Evolutionary conservation across 2,113 vertebrate species (phyloP).

Genomic region (Odocoileus hemionus): DNA sequence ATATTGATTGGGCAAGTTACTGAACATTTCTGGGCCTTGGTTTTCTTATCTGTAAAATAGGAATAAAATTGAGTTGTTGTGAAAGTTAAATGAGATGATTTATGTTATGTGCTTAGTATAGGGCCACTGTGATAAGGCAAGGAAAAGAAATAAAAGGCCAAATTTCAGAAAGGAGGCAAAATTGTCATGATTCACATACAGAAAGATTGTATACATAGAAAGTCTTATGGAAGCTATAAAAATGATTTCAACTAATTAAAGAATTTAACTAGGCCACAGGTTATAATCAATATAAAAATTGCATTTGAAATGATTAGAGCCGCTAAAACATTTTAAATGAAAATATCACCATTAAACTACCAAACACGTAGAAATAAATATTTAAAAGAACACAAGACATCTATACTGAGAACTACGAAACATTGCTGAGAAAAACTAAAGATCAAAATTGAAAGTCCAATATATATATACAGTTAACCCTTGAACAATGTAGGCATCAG

Average conservation of each 20-base stretch:
- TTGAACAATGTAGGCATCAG: not conserved
- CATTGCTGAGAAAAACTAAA: not conserved
- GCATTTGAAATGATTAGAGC: not conserved
- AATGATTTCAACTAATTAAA: not conserved
- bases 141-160: not conserved
- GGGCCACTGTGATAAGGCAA: not conserved
- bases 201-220: not conserved
- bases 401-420: not conserved
- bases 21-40: not conserved
- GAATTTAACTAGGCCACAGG: not conserved
- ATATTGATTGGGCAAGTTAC: not conserved
- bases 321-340: not conserved
- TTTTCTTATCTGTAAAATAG: not conserved
- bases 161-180: slow-evolving; percentile 7
- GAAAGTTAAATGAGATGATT: not conserved
- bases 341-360: not conserved
- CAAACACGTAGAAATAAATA: not conserved
- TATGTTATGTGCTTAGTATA: not conserved
- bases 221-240: not conserved
- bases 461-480: not conserved
- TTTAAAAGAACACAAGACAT: not conserved
- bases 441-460: not conserved
- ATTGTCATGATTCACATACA: not conserved
- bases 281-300: not conserved
- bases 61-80: not conserved